Evolutionary conservation across 2,888 invertebrate genomes (phyloP), one percentile per base, ranked within the genome.

Genomic region (Quadroppia sp.): DNA sequence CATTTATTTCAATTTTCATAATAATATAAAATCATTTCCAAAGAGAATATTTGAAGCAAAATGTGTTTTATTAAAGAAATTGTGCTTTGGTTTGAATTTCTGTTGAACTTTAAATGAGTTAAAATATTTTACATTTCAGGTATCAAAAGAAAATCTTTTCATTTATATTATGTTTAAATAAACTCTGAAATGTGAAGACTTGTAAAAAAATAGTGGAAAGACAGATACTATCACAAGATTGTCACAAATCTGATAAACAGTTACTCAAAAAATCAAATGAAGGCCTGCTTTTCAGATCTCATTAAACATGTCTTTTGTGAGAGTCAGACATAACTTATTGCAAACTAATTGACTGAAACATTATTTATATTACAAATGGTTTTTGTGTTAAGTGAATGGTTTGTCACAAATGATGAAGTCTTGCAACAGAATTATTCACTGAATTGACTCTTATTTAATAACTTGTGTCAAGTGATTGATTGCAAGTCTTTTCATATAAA

Each of bases 281-380:
- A 40, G 17, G 32, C n/a, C 11, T 11, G 17, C 30, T 17, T 15
- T 42, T 67, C 42, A 67, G 2, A 23, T 40, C 67, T 67, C 67
- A 67, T 67, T 67, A 67, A n/a, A 20, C 40, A 25, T 42, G 67
- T 67, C 67, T 67, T 36, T 32, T n/a, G 17, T 17, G 6, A 67
- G 13, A 23, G n/a, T 40, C 9, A 67, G 67, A 67, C 42, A 67
- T 67, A 67, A 67, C 40, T 67, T 67, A 67, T 67, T 4, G 67
- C 42, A 7, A 67, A 17, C 67, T 67, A 67, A 67, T 67, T 67
- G 67, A 67, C 20, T 67, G 36, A 25, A n/a, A 67, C 42, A 20
- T 67, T 67, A 67, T 67, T 67, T 67, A 67, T 67, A 67, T 42
- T 67, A 67, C 23, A 42, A 67, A 67, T 67, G 67, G 42, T 67